Conservation (phyloP, 2,797 vertebrate species). For the Poeciliopsis presidionis region DNA sequence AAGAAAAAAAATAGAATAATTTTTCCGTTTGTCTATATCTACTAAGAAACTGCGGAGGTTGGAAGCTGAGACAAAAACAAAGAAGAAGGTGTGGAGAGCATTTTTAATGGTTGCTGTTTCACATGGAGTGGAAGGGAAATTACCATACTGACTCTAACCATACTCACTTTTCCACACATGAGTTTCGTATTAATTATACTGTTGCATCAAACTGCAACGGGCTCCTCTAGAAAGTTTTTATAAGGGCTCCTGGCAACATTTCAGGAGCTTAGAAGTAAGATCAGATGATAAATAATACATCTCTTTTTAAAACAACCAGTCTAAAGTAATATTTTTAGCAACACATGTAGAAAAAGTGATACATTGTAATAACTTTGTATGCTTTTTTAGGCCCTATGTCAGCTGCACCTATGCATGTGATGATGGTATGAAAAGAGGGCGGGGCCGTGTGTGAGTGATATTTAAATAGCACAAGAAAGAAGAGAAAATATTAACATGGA, state of each 20-base stretch:
- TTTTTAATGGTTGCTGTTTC: background rate
- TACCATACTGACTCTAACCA: background rate
- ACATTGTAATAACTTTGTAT: background rate
- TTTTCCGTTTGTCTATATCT: background rate
- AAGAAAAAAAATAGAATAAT: background rate
- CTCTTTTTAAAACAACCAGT: background rate
- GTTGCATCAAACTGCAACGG: background rate
- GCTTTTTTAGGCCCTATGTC: background rate
- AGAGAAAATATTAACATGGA: background rate
- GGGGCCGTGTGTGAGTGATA: background rate
- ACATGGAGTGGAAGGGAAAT: background rate
- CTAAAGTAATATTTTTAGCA: background rate
- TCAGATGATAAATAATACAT: background rate
- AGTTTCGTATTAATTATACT: background rate
- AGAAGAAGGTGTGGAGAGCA: background rate
- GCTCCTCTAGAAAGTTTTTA: background rate
- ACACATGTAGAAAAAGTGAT: background rate
- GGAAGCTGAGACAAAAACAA: background rate
- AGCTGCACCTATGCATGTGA: background rate
- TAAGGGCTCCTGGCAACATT: background rate
- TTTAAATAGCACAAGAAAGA: background rate
- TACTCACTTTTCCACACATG: background rate
- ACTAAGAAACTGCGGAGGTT: background rate
- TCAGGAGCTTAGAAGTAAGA: background rate
- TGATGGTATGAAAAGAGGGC: background rate